phyloP scores from a whole-genome alignment of 2,113 vertebrate genomes.

The Pomatorhinus ruficollis region DNA sequence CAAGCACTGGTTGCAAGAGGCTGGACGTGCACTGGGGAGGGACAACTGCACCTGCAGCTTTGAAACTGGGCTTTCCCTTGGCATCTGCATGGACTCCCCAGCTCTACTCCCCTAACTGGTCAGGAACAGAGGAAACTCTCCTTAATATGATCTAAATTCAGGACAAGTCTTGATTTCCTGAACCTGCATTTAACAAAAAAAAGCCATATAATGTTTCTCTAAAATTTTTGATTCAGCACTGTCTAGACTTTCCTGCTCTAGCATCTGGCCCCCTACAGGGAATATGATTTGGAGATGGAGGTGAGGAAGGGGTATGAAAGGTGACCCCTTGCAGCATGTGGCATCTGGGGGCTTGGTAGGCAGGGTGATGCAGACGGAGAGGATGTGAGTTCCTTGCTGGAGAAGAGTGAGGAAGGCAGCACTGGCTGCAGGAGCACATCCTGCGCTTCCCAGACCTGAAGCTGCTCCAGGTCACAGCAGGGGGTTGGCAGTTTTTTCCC shows the following conservation, averaged over 20 bases:
- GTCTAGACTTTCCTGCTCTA: not conserved
- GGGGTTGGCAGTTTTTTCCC: not conserved
- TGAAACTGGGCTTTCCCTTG: not conserved
- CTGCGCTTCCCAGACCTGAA: not conserved
- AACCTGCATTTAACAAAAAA: not conserved
- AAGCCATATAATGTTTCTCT: fast-evolving
- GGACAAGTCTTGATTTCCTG: not conserved
- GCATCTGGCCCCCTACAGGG: not conserved
- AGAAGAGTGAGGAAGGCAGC: not conserved
- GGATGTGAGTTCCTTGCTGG: not conserved
- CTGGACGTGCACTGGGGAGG: not conserved
- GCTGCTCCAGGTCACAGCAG: not conserved
- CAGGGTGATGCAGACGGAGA: not conserved
- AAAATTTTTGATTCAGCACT: not conserved
- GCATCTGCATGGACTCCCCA: not conserved
- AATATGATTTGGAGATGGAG: not conserved
- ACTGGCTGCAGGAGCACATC: not conserved
- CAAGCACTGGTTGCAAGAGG: not conserved
- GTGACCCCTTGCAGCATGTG: not conserved
- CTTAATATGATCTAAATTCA: not conserved
- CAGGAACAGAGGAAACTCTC: not conserved
- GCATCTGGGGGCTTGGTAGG: not conserved
- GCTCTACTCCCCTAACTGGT: fast-evolving
- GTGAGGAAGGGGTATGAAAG: not conserved
- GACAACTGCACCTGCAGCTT: not conserved